A percentile compares a stretch with the other conserved stretches of the same genome.
These are phyloP conservation scores for Scolanthus callimorphus DNA, from an alignment of 92 coral and sea anemone genomes.

Conservation along the genomic window DNA sequence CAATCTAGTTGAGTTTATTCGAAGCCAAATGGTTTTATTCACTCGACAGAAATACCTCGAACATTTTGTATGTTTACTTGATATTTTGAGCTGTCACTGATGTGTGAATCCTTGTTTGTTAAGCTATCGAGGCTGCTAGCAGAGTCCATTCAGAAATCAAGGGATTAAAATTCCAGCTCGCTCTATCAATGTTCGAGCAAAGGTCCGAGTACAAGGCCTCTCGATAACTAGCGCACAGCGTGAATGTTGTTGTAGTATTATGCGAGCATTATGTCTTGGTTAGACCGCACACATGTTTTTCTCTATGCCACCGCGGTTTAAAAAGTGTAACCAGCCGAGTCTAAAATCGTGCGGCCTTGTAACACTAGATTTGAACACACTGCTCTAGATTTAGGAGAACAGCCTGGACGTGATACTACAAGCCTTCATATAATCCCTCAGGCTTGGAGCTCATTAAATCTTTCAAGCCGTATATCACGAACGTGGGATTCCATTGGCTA, in stretches of 20 bases:
- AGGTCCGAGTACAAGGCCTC: background rate
- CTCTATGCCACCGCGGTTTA: background rate
- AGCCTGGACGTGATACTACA: background rate
- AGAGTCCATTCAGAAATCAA: background rate
- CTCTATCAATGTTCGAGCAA: background rate
- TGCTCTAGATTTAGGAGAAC: background rate
- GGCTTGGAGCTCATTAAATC: conserved; percentile 6
- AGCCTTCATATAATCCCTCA: conserved; percentile 1
- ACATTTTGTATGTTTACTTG: background rate
- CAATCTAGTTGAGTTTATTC: background rate
- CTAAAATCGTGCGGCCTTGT: too few species aligned
- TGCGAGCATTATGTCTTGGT: background rate
- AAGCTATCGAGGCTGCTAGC: conserved; percentile 11
- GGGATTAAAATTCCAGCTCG: conserved; percentile 2
- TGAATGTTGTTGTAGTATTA: conserved; percentile 1
- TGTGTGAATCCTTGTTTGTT: conserved; percentile 5
- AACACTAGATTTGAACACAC: background rate
- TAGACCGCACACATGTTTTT: conserved; percentile 31
- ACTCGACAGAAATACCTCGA: background rate
- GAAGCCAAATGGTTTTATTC: too few species aligned
- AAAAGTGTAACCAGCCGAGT: too few species aligned
- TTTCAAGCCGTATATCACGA: background rate
- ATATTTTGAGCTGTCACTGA: background rate
- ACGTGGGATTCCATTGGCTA: background rate
- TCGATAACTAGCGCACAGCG: conserved; percentile 28